These are phyloP conservation scores for Takifugu rubripes DNA, from an alignment of 2,797 vertebrate genomes.

Conservation along the genomic window DNA sequence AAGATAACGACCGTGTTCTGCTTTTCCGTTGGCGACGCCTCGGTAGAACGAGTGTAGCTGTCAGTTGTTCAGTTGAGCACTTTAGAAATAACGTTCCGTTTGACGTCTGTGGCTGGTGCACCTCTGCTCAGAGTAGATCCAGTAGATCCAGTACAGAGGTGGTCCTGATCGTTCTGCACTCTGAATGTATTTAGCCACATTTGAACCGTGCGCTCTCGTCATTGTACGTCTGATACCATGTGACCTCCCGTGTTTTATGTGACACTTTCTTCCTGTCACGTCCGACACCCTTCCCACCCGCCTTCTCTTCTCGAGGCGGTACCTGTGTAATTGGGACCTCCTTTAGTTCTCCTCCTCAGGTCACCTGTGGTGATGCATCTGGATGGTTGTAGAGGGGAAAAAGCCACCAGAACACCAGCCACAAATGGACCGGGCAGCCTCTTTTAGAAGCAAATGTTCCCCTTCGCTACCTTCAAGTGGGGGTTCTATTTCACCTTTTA, in stretches of 20 bases:
- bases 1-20: conserved; percentile 7
- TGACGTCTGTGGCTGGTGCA: conserved; percentile 48
- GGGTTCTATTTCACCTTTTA: too few species aligned
- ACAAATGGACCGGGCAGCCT: too few species aligned
- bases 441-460: too few species aligned
- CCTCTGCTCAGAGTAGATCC: conserved; percentile 33
- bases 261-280: neutral
- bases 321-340: conserved; percentile 35
- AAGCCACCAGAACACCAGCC: conserved; percentile 1
- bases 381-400: conserved; percentile 31
- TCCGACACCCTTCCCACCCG: neutral
- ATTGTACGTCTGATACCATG: too few species aligned
- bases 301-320: conserved; percentile 4
- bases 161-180: conserved; percentile 54
- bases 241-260: too few species aligned
- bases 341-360: conserved; percentile 20
- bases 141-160: conserved; percentile 16
- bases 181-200: conserved; percentile 61
- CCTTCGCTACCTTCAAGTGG: too few species aligned
- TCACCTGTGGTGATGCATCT: conserved; percentile 35
- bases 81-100: conserved; percentile 47
- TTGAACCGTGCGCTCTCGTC: neutral
- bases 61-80: conserved; percentile 44
- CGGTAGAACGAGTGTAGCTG: conserved; percentile 46
- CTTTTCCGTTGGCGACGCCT: conserved; percentile 25